phyloP scores from a whole-genome alignment of 2,113 vertebrate species.

The Rostratula benghalensis region DNA sequence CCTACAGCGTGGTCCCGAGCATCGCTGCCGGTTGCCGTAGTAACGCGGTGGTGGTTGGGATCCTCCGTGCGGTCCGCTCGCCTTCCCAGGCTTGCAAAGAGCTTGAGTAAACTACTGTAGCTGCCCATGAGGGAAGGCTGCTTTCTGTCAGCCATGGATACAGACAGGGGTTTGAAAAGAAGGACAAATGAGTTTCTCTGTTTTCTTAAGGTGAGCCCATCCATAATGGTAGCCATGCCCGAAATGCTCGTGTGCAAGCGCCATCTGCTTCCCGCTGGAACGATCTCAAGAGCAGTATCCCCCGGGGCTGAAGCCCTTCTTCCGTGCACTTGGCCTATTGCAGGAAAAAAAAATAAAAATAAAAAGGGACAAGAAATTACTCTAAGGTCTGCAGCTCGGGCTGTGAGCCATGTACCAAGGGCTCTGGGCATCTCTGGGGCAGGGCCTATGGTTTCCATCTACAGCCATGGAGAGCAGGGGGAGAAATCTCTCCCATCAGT shows the following conservation, averaged over 20 bases:
- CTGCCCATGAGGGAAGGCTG: not conserved
- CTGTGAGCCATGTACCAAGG: rapidly evolving
- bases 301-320: not conserved
- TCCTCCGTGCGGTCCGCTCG: not conserved
- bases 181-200: constrained; percentile 49
- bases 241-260: not conserved
- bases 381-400: not conserved
- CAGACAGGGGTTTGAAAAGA: not conserved
- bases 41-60: not conserved
- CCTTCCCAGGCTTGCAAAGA: not conserved
- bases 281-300: not conserved
- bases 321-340: not conserved
- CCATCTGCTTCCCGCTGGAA: constrained; percentile 49
- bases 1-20: not conserved
- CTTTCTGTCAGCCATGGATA: not conserved
- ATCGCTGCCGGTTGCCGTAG: not conserved
- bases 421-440: not conserved
- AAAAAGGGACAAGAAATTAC: not conserved
- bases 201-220: constrained; percentile 37
- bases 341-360: not conserved
- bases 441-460: rapidly evolving
- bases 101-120: not conserved
- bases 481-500: not conserved
- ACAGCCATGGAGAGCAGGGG: rapidly evolving
- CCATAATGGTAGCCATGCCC: not conserved